Evolutionary conservation across 2,797 vertebrate genomes (phyloP).

Genomic region (Austrolebias charrua): DNA sequence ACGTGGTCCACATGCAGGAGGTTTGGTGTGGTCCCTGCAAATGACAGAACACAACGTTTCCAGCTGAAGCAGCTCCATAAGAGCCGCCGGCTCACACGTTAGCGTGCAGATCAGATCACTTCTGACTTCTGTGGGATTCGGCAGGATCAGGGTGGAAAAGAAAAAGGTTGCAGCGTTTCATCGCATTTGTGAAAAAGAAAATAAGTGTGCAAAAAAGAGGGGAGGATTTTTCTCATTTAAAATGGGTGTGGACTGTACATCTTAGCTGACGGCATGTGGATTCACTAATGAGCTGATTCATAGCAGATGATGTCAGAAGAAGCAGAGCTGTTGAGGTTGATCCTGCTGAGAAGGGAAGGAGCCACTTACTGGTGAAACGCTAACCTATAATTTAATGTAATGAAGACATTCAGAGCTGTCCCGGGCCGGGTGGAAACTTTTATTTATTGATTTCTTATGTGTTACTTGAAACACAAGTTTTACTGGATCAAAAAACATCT

Average conservation of each 20-base stretch:
- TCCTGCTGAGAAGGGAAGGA: constrained; percentile 18
- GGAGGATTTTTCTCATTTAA: not conserved
- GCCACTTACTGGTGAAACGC: constrained; percentile 9
- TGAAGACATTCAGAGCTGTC: constrained; percentile 10
- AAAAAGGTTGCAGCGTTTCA: not conserved
- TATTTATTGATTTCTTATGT: constrained; percentile 12
- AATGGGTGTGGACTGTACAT: constrained; percentile 19
- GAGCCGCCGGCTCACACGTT: constrained; percentile 2
- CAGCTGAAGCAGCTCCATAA: constrained; percentile 14
- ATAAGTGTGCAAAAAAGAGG: not conserved
- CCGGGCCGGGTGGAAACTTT: not conserved
- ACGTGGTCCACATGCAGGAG: constrained; percentile 17
- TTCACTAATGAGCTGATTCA: constrained; percentile 34
- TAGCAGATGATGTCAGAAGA: constrained; percentile 32
- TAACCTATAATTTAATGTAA: constrained; percentile 23
- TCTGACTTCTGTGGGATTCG: not conserved
- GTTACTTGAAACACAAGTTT: constrained; percentile 18
- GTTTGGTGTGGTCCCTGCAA: constrained; percentile 22
- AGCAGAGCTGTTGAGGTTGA: constrained; percentile 28
- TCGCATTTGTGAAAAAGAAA: too few relatives aligned
- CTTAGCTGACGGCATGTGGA: not conserved
- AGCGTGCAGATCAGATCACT: constrained; percentile 1
- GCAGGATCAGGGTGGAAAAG: constrained; percentile 7
- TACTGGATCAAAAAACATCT: not conserved
- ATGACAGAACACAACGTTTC: constrained; percentile 39